phyloP scores from a whole-genome alignment of 2,113 vertebrate genomes.

The Stegastes partitus region DNA sequence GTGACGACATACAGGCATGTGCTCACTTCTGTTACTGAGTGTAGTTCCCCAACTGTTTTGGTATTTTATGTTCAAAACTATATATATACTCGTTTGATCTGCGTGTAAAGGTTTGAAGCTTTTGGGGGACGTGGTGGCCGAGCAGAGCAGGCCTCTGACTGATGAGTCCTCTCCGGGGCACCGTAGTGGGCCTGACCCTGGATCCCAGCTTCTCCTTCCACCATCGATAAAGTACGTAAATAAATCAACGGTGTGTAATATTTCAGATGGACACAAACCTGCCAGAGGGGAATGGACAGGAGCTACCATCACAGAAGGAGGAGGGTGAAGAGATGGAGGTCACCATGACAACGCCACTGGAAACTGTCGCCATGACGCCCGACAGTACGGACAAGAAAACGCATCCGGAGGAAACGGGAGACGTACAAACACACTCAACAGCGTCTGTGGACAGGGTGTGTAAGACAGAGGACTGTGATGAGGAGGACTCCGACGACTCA shows the following conservation, averaged over 20 bases:
- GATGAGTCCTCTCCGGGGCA: too few species aligned
- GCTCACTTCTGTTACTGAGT: too few species aligned
- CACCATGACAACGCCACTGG: conserved; percentile 11
- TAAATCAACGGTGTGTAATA: not conserved
- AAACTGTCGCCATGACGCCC: not conserved
- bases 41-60: too few species aligned
- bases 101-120: too few species aligned
- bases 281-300: not conserved
- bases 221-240: too few species aligned
- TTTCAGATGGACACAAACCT: conserved; percentile 47
- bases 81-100: too few species aligned
- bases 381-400: not conserved
- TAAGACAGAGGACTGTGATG: not conserved
- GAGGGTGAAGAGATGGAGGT: conserved; percentile 50
- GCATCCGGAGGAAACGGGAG: not conserved
- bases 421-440: not conserved
- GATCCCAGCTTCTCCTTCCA: too few species aligned
- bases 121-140: too few species aligned
- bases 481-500: conserved; percentile 51
- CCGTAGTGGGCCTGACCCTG: too few species aligned
- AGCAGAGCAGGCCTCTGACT: too few species aligned
- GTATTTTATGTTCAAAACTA: too few species aligned
- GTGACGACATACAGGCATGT: too few species aligned
- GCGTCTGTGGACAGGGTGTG: not conserved
- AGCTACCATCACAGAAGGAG: not conserved